Evolutionary conservation across 2,888 invertebrate genomes (phyloP).

Genomic region (Apotomis turbidana): DNA sequence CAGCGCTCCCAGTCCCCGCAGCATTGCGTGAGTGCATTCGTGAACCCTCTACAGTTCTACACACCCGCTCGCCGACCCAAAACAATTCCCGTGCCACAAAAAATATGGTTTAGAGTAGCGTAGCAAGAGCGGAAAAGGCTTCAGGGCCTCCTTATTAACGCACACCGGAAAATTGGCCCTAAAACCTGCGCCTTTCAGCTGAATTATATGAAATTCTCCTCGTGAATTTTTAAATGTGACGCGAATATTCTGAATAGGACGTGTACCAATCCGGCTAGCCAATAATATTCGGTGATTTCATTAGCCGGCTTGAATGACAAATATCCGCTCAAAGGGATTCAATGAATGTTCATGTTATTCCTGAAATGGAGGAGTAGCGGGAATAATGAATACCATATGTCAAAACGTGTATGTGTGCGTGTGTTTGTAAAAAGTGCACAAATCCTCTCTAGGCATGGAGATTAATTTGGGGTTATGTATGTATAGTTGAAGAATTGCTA

Average conservation of each 20-base stretch:
- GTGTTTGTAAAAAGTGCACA: background rate
- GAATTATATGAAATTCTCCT: slow-evolving; percentile 17
- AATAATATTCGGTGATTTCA: too few relatives aligned
- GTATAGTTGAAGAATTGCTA: too few relatives aligned
- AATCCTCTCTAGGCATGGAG: background rate
- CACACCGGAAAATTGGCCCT: slow-evolving; percentile 35
- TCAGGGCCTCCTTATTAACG: slow-evolving; percentile 13
- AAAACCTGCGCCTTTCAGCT: slow-evolving; percentile 23
- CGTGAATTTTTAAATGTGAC: slow-evolving; percentile 6
- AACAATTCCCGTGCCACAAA: background rate
- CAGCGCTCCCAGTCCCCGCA: background rate
- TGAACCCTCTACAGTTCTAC: slow-evolving; percentile 7
- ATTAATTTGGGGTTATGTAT: too few relatives aligned
- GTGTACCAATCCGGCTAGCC: background rate
- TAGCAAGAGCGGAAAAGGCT: background rate
- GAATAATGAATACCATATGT: background rate
- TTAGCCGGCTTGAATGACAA: too few relatives aligned
- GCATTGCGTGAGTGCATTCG: slow-evolving; percentile 22
- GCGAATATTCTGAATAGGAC: background rate
- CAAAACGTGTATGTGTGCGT: background rate
- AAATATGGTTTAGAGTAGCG: background rate
- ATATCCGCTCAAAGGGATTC: too few relatives aligned
- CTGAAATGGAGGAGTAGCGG: too few relatives aligned
- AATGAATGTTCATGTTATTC: too few relatives aligned
- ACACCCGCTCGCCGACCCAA: background rate